Evolutionary conservation across 2,888 invertebrate species (phyloP).

Genomic region (Macropis europaea): DNA sequence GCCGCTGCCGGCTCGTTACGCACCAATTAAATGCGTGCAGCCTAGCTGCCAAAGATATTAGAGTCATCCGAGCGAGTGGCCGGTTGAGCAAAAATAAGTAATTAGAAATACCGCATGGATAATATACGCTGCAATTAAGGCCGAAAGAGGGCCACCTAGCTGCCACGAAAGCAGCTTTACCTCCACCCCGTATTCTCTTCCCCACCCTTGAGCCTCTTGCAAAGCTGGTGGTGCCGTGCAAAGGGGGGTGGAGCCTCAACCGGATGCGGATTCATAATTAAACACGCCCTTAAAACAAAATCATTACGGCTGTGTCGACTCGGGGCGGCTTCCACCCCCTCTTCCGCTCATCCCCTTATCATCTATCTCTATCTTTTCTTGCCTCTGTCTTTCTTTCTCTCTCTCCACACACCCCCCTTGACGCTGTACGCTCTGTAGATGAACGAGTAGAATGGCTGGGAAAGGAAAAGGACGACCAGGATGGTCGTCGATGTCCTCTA

Average conservation of each 20-base stretch:
- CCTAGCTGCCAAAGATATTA: slow-evolving; percentile 77
- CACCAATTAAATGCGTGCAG: slow-evolving; percentile 76
- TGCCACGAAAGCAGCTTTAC: slow-evolving; percentile 56
- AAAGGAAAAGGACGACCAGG: slow-evolving; percentile 38
- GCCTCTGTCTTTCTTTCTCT: slow-evolving; percentile 16
- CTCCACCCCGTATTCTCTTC: slow-evolving; percentile 56
- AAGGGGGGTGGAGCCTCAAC: slow-evolving; percentile 78
- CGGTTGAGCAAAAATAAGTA: slow-evolving; percentile 75
- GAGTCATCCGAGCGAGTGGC: slow-evolving; percentile 71
- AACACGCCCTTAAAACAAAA: slow-evolving; percentile 80
- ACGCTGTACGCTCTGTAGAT: slow-evolving; percentile 36
- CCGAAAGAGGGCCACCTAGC: slow-evolving; percentile 76
- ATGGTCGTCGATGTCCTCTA: slow-evolving; percentile 58
- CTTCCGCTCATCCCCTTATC: slow-evolving; percentile 46
- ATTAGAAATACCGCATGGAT: slow-evolving; percentile 79
- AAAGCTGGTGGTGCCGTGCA: slow-evolving; percentile 61
- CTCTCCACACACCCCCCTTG: slow-evolving; percentile 36
- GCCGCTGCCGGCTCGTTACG: slow-evolving; percentile 64
- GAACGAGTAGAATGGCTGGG: slow-evolving; percentile 43
- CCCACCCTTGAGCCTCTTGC: slow-evolving; percentile 42
- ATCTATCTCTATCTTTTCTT: slow-evolving; percentile 41
- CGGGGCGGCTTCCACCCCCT: slow-evolving; percentile 59
- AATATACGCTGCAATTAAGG: slow-evolving; percentile 79
- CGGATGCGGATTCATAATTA: slow-evolving; percentile 80
- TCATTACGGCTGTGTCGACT: slow-evolving; percentile 77